A percentile compares a stretch with the other conserved stretches of the same genome.
These are phyloP conservation scores for Lordiphosa andalusiaca DNA, from an alignment of 2,888 invertebrate genomes.

Conservation along the genomic window DNA sequence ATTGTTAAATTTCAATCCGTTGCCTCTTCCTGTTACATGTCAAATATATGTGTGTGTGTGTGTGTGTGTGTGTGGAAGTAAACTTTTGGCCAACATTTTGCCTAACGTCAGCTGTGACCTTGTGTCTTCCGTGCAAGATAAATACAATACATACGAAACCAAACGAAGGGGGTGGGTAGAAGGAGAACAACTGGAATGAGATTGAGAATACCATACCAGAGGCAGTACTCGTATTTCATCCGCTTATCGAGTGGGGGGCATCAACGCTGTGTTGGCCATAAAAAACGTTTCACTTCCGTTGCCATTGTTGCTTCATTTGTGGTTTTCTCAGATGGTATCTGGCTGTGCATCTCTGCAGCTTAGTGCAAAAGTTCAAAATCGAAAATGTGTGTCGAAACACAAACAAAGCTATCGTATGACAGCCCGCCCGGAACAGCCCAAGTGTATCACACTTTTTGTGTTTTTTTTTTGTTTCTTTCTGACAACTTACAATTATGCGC, in stretches of 20 bases:
- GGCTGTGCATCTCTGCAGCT: slow-evolving; percentile 12
- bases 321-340: not conserved
- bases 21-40: slow-evolving; percentile 43
- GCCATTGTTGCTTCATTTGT: slow-evolving; percentile 4
- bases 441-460: too few relatives aligned
- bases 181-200: not conserved
- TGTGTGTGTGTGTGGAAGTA: slow-evolving; percentile 17
- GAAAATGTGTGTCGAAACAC: slow-evolving; percentile 6
- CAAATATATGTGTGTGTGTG: slow-evolving; percentile 20
- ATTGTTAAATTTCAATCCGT: slow-evolving; percentile 58
- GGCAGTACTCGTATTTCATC: slow-evolving; percentile 46
- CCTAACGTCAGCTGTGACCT: slow-evolving; percentile 22
- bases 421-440: too few relatives aligned
- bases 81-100: slow-evolving; percentile 47
- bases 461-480: too few relatives aligned
- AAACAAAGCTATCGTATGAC: too few relatives aligned
- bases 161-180: not conserved
- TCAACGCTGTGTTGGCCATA: slow-evolving; percentile 41
- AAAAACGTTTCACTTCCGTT: slow-evolving; percentile 63
- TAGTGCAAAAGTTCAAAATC: slow-evolving; percentile 3
- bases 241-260: slow-evolving; percentile 59
- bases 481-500: slow-evolving; percentile 42
- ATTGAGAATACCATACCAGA: slow-evolving; percentile 12
- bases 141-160: not conserved
- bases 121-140: not conserved